Conservation (phyloP, 1,140 invertebrate species). For the Scaptomyza graminum region DNA sequence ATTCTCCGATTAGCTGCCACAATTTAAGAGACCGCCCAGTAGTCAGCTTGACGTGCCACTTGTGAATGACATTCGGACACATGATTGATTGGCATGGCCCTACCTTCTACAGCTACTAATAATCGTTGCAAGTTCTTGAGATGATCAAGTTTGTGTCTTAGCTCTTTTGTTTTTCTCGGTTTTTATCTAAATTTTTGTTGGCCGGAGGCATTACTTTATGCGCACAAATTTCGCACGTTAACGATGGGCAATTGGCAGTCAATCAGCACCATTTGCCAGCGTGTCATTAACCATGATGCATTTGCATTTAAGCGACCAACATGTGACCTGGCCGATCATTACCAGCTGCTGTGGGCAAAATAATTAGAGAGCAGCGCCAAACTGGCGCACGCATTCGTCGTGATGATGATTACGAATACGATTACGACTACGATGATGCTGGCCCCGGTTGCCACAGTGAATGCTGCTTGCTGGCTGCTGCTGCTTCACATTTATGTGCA, state of each 20-base stretch:
- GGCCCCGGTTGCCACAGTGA: conserved; percentile 8
- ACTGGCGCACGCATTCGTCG: conserved; percentile 60
- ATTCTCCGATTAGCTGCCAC: neutral
- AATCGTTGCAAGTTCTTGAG: conserved; percentile 13
- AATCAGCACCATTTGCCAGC: conserved; percentile 50
- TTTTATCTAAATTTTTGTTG: conserved; percentile 11
- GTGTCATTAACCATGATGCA: conserved; percentile 68
- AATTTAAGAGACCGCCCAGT: conserved; percentile 24
- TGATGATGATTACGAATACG: conserved; percentile 13
- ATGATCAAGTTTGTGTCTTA: conserved; percentile 57
- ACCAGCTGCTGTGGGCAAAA: conserved; percentile 44
- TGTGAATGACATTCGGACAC: conserved; percentile 3
- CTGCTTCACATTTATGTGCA: conserved; percentile 16
- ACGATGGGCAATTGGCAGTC: conserved; percentile 53
- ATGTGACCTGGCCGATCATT: conserved; percentile 63
- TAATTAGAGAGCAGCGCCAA: conserved; percentile 47
- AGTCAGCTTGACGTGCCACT: conserved; percentile 5
- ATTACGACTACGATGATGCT: conserved; percentile 4
- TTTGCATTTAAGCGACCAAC: conserved; percentile 51
- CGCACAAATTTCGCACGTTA: conserved; percentile 60
- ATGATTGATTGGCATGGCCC: conserved; percentile 47
- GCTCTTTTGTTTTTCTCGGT: conserved; percentile 58
- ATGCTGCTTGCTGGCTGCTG: conserved; percentile 25
- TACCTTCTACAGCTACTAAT: conserved; percentile 18
- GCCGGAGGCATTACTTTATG: conserved; percentile 9